Evolutionary conservation across 2,113 vertebrate genomes (phyloP).

Genomic region (Notothenia rossii): DNA sequence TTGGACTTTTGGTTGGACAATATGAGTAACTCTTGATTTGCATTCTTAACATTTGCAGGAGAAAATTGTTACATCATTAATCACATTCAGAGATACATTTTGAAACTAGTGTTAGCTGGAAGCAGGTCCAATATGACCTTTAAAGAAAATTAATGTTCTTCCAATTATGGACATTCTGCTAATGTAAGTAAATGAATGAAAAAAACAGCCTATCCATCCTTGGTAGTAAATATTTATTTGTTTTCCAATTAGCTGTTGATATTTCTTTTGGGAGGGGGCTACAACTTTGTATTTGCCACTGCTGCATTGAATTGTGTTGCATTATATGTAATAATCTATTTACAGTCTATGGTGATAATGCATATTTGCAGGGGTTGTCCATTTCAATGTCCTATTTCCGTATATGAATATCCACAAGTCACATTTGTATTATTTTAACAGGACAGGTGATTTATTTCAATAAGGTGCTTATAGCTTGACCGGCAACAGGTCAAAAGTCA

Average conservation of each 20-base stretch:
- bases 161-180: background rate
- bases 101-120: background rate
- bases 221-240: no score
- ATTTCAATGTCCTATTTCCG: no score
- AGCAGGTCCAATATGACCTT: background rate
- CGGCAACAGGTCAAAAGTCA: constrained; percentile 35
- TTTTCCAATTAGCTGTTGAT: no score
- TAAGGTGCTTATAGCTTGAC: background rate
- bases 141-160: background rate
- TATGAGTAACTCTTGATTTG: background rate
- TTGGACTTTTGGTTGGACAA: background rate
- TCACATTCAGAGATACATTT: background rate
- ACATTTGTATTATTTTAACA: background rate
- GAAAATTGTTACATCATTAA: background rate
- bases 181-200: background rate
- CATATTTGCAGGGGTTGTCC: no score
- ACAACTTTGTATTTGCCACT: background rate
- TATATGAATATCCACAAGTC: background rate
- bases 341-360: no score
- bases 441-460: no score
- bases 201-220: background rate
- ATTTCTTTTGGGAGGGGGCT: no score
- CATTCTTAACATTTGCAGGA: background rate
- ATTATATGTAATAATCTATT: background rate
- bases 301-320: background rate